These are phyloP conservation scores for Grus americana DNA, from an alignment of 2,113 vertebrate species.

Conservation along the genomic window DNA sequence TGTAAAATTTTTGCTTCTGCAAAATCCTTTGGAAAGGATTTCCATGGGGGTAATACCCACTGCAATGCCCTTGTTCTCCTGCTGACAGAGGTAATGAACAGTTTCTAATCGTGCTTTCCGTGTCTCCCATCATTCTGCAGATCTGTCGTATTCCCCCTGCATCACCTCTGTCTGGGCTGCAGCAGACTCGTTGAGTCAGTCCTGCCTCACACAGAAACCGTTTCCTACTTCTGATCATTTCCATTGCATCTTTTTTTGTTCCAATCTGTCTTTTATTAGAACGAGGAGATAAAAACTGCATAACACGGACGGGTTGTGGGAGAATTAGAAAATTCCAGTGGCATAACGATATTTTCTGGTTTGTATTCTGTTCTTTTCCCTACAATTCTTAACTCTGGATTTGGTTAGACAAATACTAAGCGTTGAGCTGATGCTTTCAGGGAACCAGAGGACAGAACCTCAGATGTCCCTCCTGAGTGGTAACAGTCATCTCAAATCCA, in stretches of 20 bases:
- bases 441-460: background rate
- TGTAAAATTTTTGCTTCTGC: background rate
- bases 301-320: fast-evolving
- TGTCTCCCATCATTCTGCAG: background rate
- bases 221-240: background rate
- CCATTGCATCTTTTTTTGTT: background rate
- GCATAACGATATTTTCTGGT: background rate
- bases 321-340: background rate
- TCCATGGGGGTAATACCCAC: background rate
- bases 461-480: background rate
- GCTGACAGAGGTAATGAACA: background rate
- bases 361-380: background rate
- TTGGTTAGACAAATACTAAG: background rate
- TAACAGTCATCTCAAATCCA: background rate
- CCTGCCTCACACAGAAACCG: background rate
- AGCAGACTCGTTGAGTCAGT: background rate
- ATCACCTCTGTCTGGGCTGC: background rate
- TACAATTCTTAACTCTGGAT: background rate
- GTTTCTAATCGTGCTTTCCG: background rate
- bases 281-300: background rate
- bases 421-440: background rate
- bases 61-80: background rate
- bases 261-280: background rate
- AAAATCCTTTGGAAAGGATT: background rate
- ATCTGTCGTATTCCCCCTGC: background rate